phyloP scores from a whole-genome alignment of 2,113 vertebrate species.

The Poeciliopsis occidentalis region DNA sequence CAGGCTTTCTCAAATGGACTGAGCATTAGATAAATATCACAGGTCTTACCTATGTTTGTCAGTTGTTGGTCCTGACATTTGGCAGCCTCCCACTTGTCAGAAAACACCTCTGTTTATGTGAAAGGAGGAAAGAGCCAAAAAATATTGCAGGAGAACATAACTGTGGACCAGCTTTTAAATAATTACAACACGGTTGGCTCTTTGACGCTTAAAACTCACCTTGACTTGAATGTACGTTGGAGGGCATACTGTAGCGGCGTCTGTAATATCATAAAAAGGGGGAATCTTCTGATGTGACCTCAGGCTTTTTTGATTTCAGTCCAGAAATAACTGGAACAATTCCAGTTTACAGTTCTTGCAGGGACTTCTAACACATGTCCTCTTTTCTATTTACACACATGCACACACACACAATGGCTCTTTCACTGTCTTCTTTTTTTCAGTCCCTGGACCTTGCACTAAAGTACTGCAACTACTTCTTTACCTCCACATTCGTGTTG shows the following conservation, averaged over 20 bases:
- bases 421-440: conserved; percentile 31
- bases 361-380: not conserved
- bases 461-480: conserved; percentile 99
- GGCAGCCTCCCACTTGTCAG: conserved; percentile 41
- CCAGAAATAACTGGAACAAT: conserved; percentile 42
- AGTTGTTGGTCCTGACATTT: conserved; percentile 64
- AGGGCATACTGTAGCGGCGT: not conserved
- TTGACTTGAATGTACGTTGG: conserved; percentile 8
- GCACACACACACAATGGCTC: not conserved
- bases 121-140: conserved; percentile 10
- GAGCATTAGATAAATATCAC: conserved; percentile 61
- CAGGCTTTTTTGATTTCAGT: conserved; percentile 37
- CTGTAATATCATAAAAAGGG: conserved; percentile 22
- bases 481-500: conserved; percentile 96
- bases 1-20: conserved; percentile 44
- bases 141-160: not conserved
- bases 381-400: not conserved
- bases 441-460: conserved; percentile 95
- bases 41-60: conserved; percentile 55
- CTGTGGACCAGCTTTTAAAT: not conserved
- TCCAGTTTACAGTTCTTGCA: conserved; percentile 17
- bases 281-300: conserved; percentile 29
- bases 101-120: conserved; percentile 29
- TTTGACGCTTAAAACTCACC: conserved; percentile 19
- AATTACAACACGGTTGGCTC: conserved; percentile 12